Conservation (phyloP, 2,888 invertebrate species). For the Cheilosia pagana region DNA sequence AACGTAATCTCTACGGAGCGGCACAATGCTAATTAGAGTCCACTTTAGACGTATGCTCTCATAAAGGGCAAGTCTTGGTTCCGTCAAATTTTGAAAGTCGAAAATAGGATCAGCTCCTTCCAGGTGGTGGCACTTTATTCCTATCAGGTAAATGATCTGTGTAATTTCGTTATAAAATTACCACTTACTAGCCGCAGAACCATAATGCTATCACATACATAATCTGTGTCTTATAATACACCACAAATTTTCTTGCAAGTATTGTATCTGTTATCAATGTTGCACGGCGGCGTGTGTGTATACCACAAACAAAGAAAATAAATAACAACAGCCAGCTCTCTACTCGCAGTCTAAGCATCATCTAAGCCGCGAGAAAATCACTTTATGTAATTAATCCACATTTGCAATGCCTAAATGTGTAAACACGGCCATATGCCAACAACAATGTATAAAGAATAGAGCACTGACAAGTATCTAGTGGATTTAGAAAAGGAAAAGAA, state of each 20-base stretch:
- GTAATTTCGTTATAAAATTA: slow-evolving; percentile 43
- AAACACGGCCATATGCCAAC: slow-evolving; percentile 15
- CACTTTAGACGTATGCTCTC: not conserved
- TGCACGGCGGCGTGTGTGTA: not conserved
- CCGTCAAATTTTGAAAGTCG: not conserved
- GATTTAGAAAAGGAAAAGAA: too few relatives aligned
- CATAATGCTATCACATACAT: slow-evolving; percentile 31
- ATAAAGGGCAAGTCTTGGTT: not conserved
- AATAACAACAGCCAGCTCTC: too few relatives aligned
- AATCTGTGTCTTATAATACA: slow-evolving; percentile 28
- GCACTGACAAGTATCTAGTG: not conserved
- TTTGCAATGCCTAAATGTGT: slow-evolving; percentile 7
- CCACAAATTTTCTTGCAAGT: slow-evolving; percentile 1
- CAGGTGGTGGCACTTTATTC: not conserved
- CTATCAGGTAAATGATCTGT: slow-evolving; percentile 14
- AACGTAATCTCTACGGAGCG: slow-evolving; percentile 11
- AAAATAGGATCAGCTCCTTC: too few relatives aligned
- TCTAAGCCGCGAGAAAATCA: slow-evolving; percentile 59
- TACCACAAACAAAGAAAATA: too few relatives aligned
- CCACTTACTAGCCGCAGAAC: slow-evolving; percentile 39
- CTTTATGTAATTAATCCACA: slow-evolving; percentile 51
- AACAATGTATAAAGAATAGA: slow-evolving; percentile 14
- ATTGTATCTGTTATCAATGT: slow-evolving; percentile 16
- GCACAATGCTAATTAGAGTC: slow-evolving; percentile 18
- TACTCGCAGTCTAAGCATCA: not conserved